Evolutionary conservation across 2,113 vertebrate species (phyloP).

Genomic region (Rattus norvegicus): GRCr8 NC_086024.1:88265001-88265500

Average conservation of each 20-base stretch:
- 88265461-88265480: background rate
- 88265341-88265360: background rate
- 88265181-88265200: no score
- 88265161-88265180: fast-evolving
- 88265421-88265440: background rate
- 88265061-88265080: background rate
- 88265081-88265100: background rate
- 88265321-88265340: background rate
- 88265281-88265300: background rate
- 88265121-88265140: no score
- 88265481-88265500: background rate
- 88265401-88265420: background rate
- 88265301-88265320: background rate
- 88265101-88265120: background rate
- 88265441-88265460: background rate
- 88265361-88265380: fast-evolving
- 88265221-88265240: fast-evolving
- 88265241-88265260: background rate
- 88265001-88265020: background rate
- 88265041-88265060: background rate
- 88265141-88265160: no score
- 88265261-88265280: background rate
- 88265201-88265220: no score
- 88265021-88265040: background rate
- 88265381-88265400: background rate